phyloP scores from a whole-genome alignment of 1,140 invertebrate species.

The Drosophila sp. region DNA sequence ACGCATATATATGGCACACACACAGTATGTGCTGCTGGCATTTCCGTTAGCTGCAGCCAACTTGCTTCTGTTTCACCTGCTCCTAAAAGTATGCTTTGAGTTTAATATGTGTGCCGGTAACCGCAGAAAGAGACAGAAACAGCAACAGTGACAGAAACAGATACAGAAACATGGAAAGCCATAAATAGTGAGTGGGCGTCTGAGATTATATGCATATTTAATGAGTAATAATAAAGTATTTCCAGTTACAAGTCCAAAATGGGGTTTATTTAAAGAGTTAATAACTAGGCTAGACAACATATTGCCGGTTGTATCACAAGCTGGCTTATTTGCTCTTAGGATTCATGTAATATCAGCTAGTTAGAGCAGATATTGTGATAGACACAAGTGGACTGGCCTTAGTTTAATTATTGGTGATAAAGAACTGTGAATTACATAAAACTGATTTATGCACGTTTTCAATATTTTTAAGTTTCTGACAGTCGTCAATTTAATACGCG shows the following conservation, averaged over 20 bases:
- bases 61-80: constrained; percentile 23
- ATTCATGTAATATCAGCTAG: too few relatives aligned
- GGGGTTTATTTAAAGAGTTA: constrained; percentile 3
- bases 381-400: too few relatives aligned
- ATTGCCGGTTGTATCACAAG: background rate
- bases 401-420: too few relatives aligned
- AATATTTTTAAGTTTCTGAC: too few relatives aligned
- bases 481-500: too few relatives aligned
- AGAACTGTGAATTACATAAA: too few relatives aligned
- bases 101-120: constrained; percentile 19
- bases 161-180: background rate
- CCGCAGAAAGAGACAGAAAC: background rate
- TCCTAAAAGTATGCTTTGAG: constrained; percentile 41
- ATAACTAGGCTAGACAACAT: background rate
- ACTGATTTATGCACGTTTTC: too few relatives aligned
- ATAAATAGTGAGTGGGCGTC: background rate
- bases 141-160: too few relatives aligned
- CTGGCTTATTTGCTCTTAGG: background rate
- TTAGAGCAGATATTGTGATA: too few relatives aligned
- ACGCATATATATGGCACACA: constrained; percentile 8
- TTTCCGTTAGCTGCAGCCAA: constrained; percentile 28
- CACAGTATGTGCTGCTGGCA: constrained; percentile 13
- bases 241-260: background rate
- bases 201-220: constrained; percentile 4
- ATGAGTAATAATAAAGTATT: constrained; percentile 7